Conservation (phyloP, 2,888 invertebrate species). For the Abrostola tripartita region DNA sequence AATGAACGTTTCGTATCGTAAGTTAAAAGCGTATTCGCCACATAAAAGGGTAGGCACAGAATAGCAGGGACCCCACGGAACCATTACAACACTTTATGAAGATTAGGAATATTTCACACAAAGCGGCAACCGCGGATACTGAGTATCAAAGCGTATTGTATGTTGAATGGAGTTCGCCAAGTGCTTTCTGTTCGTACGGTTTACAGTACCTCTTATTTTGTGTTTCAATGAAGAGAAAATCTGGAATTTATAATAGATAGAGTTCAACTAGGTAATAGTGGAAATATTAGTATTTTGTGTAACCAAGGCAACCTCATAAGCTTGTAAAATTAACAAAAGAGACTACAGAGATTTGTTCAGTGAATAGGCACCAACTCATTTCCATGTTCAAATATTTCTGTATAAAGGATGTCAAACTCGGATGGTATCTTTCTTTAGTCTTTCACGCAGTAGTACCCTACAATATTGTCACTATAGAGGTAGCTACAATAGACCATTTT, state of each 20-base stretch:
- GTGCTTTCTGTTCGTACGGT: slow-evolving; percentile 41
- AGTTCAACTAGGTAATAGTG: slow-evolving; percentile 8
- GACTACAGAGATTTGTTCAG: too few species aligned
- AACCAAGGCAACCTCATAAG: neutral
- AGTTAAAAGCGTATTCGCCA: slow-evolving; percentile 44
- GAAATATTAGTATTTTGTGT: slow-evolving; percentile 19
- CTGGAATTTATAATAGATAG: neutral
- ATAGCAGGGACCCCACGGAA: slow-evolving; percentile 43
- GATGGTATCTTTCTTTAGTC: too few species aligned
- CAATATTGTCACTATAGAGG: too few species aligned
- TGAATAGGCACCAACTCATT: too few species aligned
- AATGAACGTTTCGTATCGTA: slow-evolving; percentile 54
- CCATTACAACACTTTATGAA: slow-evolving; percentile 56
- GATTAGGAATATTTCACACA: slow-evolving; percentile 58
- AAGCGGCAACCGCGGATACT: slow-evolving; percentile 41
- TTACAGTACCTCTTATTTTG: slow-evolving; percentile 42
- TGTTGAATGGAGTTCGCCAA: slow-evolving; percentile 40
- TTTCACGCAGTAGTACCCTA: too few species aligned
- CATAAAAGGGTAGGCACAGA: slow-evolving; percentile 50
- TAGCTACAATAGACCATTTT: too few species aligned
- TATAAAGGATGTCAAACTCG: too few species aligned
- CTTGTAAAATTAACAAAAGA: too few species aligned
- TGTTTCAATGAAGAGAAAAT: slow-evolving; percentile 32
- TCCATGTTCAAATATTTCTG: too few species aligned
- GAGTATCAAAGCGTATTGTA: slow-evolving; percentile 52